Evolutionary conservation across 2,797 vertebrate species (phyloP), one percentile per base, ranked within the genome.

Genomic region (Pseudopleuronectes americanus): DNA sequence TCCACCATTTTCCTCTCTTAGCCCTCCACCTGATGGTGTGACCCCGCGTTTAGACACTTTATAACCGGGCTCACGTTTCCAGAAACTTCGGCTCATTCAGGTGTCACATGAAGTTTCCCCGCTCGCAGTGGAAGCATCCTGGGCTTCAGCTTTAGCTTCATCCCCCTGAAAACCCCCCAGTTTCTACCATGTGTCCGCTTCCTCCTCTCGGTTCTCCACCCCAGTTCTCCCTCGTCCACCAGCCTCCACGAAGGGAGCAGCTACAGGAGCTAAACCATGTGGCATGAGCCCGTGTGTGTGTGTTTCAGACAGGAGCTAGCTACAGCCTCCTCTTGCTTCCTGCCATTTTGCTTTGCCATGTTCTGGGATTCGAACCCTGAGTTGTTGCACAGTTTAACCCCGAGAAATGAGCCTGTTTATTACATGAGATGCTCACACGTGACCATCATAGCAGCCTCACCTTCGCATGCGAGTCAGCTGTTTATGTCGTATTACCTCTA

Each of bases 201-300:
- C 14, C 41, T 43, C 47, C n/a, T n/a, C 26, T 24, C 0, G 13
- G 41, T 36, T 5, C 13, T 26, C 47, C n/a, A 8, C 0, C 16
- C 23, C 0, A 9, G 43, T 36, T 5, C 13, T 26, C 4, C 5
- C 62, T 24, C n/a, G 13, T 8, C 9, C 4, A 0, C 14, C 41
- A 12, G 1, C 14, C 43, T 3, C 19, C 53, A 17, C 16, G 4
- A 31, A 24, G 8, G 22, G 41, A 61, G 2, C 43, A 61, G 86
- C 85, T 72, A 65, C 53, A 21, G 54, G 28, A 58, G 24, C 64
- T 65, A 45, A 19, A 77, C 87, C 83, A 74, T 87, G 87, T 85
- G 85, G 72, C 51, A 48, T 45, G 59, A 24, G 55, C 54, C n/a
- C 10, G 36, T 38, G 36, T 38, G 43, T 21, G 41, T 26, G 9